These are phyloP conservation scores for Falcunculus frontatus DNA, from an alignment of 2,113 vertebrate genomes.

Conservation along the genomic window DNA sequence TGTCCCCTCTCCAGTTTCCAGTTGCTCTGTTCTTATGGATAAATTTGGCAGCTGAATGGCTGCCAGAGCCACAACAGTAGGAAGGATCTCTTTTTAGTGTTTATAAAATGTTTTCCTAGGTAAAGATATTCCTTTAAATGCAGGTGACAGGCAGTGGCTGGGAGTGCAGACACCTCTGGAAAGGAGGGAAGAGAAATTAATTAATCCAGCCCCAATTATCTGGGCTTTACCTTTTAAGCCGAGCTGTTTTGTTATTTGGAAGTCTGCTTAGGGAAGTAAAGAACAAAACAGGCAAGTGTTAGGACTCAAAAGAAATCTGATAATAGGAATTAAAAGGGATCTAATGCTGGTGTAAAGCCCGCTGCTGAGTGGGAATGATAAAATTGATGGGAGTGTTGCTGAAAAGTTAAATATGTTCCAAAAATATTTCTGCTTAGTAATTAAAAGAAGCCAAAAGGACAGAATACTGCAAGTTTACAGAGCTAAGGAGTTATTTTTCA, in stretches of 20 bases:
- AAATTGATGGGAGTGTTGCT: neutral
- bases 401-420: conserved; percentile 3
- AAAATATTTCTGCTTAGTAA: conserved; percentile 20
- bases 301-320: neutral
- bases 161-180: neutral
- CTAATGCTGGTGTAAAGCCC: neutral
- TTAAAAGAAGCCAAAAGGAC: neutral
- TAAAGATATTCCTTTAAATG: neutral
- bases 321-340: neutral
- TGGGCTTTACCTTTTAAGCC: neutral
- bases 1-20: neutral
- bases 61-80: neutral
- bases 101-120: neutral
- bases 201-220: neutral
- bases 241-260: neutral
- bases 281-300: neutral
- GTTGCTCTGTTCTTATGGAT: neutral
- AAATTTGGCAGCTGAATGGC: neutral
- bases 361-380: neutral
- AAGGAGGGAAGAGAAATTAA: neutral
- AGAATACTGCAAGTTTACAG: neutral
- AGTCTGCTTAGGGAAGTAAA: neutral
- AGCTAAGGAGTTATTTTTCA: conserved; percentile 35
- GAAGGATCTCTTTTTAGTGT: neutral
- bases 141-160: neutral